A percentile compares a stretch with the other conserved stretches of the same genome.
Conservation (phyloP, 2,113 vertebrate species). For the Stictonetta naevosa region DNA sequence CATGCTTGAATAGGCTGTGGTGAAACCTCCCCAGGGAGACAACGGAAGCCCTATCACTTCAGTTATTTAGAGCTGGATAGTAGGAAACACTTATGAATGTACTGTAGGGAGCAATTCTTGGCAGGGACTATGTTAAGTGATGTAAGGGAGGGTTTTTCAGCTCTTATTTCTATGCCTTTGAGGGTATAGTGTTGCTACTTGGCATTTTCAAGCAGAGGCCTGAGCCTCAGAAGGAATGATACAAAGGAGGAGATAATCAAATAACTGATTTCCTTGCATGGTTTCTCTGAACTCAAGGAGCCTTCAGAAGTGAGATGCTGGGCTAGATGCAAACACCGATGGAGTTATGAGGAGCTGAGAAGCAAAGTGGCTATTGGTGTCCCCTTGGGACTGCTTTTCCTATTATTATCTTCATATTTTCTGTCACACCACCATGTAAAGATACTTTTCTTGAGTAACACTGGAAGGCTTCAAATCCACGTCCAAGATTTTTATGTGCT, state of each 20-base stretch:
- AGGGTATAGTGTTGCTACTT: slow-evolving; percentile 37
- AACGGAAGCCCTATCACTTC: not conserved
- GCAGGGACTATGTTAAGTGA: slow-evolving; percentile 34
- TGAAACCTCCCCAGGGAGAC: slow-evolving; percentile 7
- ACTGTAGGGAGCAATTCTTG: slow-evolving; percentile 33
- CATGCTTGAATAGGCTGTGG: not conserved
- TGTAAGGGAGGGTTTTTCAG: slow-evolving; percentile 39
- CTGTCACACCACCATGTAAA: not conserved
- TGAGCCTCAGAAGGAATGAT: not conserved
- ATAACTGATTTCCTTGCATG: not conserved
- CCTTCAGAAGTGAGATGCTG: not conserved
- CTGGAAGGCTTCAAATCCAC: not conserved
- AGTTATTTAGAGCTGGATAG: not conserved
- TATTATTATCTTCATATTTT: not conserved
- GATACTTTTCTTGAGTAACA: not conserved
- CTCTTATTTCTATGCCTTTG: slow-evolving; percentile 47
- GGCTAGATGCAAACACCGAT: not conserved
- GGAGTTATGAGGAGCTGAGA: not conserved
- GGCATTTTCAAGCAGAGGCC: slow-evolving; percentile 1
- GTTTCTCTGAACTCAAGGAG: not conserved
- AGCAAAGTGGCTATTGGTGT: not conserved
- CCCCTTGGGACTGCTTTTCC: not conserved
- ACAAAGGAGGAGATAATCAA: slow-evolving; percentile 1
- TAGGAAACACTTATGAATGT: slow-evolving; percentile 21
- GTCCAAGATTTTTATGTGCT: not conserved